phyloP scores from a whole-genome alignment of 2,113 vertebrate species.

The Cyphomyrus discorhynchus region DNA sequence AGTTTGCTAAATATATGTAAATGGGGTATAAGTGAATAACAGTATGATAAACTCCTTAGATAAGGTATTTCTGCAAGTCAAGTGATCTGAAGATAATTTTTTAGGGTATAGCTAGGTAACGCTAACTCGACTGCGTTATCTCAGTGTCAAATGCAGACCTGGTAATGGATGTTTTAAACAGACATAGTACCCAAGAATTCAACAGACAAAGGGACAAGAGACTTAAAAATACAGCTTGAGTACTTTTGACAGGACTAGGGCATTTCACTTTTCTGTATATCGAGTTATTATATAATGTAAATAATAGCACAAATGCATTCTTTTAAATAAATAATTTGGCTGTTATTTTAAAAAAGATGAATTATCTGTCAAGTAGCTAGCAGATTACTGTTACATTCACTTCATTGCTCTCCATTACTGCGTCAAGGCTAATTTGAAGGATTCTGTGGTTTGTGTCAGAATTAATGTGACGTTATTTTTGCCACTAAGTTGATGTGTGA shows the following conservation, averaged over 20 bases:
- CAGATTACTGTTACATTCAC: constrained; percentile 1
- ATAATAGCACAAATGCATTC: not conserved
- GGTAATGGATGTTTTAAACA: not conserved
- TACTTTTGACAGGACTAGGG: not conserved
- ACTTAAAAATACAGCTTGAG: not conserved
- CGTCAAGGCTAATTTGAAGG: constrained; percentile 15
- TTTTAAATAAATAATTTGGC: not conserved
- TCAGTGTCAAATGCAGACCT: not conserved
- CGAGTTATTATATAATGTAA: not conserved
- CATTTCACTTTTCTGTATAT: not conserved
- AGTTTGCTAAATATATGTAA: not conserved
- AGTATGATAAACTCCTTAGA: not conserved
- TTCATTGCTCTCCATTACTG: constrained; percentile 11
- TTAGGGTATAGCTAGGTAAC: not conserved
- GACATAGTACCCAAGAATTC: not conserved
- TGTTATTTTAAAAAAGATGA: not conserved
- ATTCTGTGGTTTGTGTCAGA: not conserved
- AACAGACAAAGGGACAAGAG: not conserved
- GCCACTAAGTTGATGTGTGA: not conserved
- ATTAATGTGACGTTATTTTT: constrained; percentile 6
- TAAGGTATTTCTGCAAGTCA: not conserved
- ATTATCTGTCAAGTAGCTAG: not conserved
- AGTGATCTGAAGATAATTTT: not conserved
- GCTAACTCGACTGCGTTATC: not conserved
- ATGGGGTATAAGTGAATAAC: not conserved